Conservation (phyloP, 2,113 vertebrate species). For the Bos indicus region DNA sequence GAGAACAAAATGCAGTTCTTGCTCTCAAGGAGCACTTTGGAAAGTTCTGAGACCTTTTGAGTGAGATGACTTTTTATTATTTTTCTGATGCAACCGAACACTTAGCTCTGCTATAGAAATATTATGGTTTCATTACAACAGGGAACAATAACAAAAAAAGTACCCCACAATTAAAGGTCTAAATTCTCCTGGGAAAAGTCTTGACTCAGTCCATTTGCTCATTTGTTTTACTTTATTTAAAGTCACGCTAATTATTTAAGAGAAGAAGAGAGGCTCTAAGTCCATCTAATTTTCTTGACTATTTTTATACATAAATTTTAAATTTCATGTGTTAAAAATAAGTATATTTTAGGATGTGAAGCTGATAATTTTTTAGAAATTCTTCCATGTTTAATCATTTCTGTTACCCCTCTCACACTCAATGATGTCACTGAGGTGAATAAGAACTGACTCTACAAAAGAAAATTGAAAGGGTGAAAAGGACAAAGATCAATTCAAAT, state of each 20-base stretch:
- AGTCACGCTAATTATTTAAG: not conserved
- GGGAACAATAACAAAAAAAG: not conserved
- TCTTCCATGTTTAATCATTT: constrained; percentile 25
- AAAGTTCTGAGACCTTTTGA: constrained; percentile 23
- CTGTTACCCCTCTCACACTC: not conserved
- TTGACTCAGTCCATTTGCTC: constrained; percentile 1
- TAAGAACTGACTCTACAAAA: constrained; percentile 34
- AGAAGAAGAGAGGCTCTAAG: not conserved
- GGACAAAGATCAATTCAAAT: constrained; percentile 62
- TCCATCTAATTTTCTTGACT: not conserved
- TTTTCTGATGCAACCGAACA: constrained; percentile 19
- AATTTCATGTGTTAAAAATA: constrained; percentile 15
- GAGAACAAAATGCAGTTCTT: not conserved
- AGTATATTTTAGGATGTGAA: not conserved
- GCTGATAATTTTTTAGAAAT: not conserved
- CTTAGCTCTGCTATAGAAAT: not conserved
- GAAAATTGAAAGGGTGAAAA: constrained; percentile 58
- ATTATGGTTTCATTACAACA: constrained; percentile 16
- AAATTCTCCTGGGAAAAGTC: constrained; percentile 3
- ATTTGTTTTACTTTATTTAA: not conserved
- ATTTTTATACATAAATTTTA: constrained; percentile 20
- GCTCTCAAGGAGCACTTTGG: not conserved
- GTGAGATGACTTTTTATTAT: not conserved
- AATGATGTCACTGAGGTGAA: not conserved
- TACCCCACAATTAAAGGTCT: not conserved